Evolutionary conservation across 64 coral and sea anemone genomes (phyloP), one percentile per base, ranked within the genome.

Genomic region (Porites lutea): DNA sequence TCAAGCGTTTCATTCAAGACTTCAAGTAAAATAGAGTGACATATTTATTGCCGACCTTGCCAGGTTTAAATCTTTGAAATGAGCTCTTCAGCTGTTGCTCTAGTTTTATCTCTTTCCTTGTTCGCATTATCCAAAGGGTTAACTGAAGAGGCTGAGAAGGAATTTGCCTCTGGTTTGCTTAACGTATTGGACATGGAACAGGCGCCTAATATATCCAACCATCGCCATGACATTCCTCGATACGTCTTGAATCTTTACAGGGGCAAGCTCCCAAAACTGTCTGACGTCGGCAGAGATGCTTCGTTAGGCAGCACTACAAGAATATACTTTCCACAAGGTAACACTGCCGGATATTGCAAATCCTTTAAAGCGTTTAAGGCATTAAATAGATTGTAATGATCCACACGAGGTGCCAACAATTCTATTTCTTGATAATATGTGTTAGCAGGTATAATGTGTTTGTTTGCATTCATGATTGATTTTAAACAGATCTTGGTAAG

Each of bases 381-480:
- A 7, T 2, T 75, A 75, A 75, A 50, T 75, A 44, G 73, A 75
- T 75, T 51, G 73, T 51, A 75, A 49, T 67, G 68, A 68, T 84
- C 63, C 81, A 84, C 19, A n/a, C 27, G 52, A 84, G 44, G 81
- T 84, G 81, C 61, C 62, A 52, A 84, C 81, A 83, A 65, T 59
- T 62, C 57, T 66, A 23, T 83, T 61, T 51, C 45, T 46, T 84
- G 45, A 37, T 65, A 68, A 48, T 63, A 82, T 82, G 43, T 68
- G 81, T 68, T 68, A 84, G 81, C 62, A 68, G 46, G 16, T 51
- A 43, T 68, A 84, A 84, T 84, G 64, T 84, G 81, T 84, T 84
- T 84, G 61, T 84, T 84, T 84, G 61, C 62, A 51, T 68, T 84
- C 61, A 68, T 67, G 59, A 68, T 84, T 65, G 81, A 84, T 84